A percentile compares a stretch with the other conserved stretches of the same genome.
Conservation (phyloP, 2,888 invertebrate species). For the Lycaena phlaeas region DNA sequence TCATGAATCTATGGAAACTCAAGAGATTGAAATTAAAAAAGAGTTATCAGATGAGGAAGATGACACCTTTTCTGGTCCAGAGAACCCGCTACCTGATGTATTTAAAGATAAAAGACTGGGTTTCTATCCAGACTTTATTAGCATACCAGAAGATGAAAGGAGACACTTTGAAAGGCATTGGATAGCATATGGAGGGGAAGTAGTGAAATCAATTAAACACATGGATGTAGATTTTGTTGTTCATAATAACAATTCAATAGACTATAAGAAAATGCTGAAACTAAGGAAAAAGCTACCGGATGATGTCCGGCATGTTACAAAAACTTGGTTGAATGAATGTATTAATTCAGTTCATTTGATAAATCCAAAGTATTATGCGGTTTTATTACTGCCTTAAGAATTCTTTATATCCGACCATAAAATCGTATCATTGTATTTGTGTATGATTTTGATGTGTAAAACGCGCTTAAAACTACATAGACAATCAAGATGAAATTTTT, state of each 20-base stretch:
- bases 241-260: constrained; percentile 38
- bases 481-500: too few species aligned
- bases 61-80: constrained; percentile 23
- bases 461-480: too few species aligned
- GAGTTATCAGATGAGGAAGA: not conserved
- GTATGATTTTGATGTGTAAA: too few species aligned
- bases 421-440: too few species aligned
- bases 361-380: constrained; percentile 42
- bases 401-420: too few species aligned
- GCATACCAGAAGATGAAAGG: constrained; percentile 48
- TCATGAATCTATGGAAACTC: not conserved
- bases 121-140: constrained; percentile 62
- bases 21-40: not conserved
- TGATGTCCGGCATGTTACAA: constrained; percentile 46
- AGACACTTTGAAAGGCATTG: constrained; percentile 71
- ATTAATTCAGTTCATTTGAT: constrained; percentile 43
- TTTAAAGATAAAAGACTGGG: constrained; percentile 46
- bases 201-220: constrained; percentile 46
- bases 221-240: constrained; percentile 49
- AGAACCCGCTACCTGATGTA: constrained; percentile 48
- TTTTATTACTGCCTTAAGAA: constrained; percentile 33
- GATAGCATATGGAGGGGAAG: constrained; percentile 74
- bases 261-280: constrained; percentile 36
- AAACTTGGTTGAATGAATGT: constrained; percentile 52
- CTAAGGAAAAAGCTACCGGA: constrained; percentile 32